Conservation (phyloP, 2,113 vertebrate species). For the Bubalus kerabau region DNA sequence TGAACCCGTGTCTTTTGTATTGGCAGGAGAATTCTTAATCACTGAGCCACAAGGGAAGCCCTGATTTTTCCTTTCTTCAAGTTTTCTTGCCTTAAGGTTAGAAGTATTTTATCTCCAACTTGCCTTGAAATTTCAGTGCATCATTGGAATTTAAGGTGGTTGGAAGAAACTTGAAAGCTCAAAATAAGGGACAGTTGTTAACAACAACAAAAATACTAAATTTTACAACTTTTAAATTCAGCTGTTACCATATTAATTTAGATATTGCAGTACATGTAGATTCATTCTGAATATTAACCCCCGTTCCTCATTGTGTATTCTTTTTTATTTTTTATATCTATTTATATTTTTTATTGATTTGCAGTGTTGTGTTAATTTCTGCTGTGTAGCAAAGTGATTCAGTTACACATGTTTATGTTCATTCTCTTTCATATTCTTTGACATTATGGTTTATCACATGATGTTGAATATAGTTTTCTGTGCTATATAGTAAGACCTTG, state of each 20-base stretch:
- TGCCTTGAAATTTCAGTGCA: not conserved
- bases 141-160: not conserved
- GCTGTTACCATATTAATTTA: not conserved
- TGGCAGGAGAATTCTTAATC: not conserved
- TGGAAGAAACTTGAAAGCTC: not conserved
- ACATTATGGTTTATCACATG: not conserved
- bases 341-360: not conserved
- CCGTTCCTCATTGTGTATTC: not conserved
- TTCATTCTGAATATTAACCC: not conserved
- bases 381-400: not conserved
- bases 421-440: not conserved
- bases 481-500: not conserved
- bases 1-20: fast-evolving
- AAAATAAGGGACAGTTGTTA: not conserved
- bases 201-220: not conserved
- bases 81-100: not conserved
- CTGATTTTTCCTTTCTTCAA: not conserved
- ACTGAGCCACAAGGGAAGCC: not conserved
- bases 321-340: not conserved
- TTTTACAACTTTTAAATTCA: not conserved
- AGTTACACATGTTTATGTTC: not conserved
- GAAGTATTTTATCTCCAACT: not conserved
- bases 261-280: not conserved
- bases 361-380: not conserved
- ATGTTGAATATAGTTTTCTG: not conserved